These are phyloP conservation scores for Patella vulgata DNA, from an alignment of 1,140 invertebrate species.

Conservation along the genomic window DNA sequence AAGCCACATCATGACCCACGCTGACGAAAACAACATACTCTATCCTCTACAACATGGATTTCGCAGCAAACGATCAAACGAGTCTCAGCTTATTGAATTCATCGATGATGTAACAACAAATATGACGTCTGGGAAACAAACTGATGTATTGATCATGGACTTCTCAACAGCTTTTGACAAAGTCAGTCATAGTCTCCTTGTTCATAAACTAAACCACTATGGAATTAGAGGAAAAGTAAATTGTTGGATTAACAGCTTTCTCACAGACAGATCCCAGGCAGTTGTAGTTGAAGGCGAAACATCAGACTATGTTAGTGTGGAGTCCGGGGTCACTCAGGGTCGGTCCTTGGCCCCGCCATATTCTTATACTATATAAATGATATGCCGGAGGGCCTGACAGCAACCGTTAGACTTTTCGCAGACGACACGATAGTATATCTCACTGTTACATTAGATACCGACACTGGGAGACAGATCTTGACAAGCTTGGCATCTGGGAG, in stretches of 20 bases:
- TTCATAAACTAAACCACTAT: constrained; percentile 24
- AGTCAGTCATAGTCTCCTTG: constrained; percentile 26
- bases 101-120: constrained; percentile 14
- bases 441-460: not conserved
- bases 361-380: constrained; percentile 19
- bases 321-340: too few relatives aligned
- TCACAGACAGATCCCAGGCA: constrained; percentile 12
- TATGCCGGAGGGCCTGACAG: constrained; percentile 1
- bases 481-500: constrained; percentile 2
- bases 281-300: constrained; percentile 27
- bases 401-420: constrained; percentile 1
- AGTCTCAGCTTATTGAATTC: constrained; percentile 30
- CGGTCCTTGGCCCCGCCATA: constrained; percentile 25
- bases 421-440: constrained; percentile 4
- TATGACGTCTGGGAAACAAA: constrained; percentile 14
- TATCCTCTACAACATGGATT: constrained; percentile 33
- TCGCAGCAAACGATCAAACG: constrained; percentile 16
- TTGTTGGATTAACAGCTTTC: constrained; percentile 27
- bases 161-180: constrained; percentile 38
- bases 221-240: constrained; percentile 19
- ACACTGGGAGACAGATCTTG: constrained; percentile 1
- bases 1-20: constrained; percentile 27
- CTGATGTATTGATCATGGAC: constrained; percentile 26
- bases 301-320: constrained; percentile 16
- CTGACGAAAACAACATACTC: constrained; percentile 23